These are phyloP conservation scores for Henricia sp. DNA, from an alignment of 53 echinoderm and acorn worm species.

Conservation along the genomic window DNA sequence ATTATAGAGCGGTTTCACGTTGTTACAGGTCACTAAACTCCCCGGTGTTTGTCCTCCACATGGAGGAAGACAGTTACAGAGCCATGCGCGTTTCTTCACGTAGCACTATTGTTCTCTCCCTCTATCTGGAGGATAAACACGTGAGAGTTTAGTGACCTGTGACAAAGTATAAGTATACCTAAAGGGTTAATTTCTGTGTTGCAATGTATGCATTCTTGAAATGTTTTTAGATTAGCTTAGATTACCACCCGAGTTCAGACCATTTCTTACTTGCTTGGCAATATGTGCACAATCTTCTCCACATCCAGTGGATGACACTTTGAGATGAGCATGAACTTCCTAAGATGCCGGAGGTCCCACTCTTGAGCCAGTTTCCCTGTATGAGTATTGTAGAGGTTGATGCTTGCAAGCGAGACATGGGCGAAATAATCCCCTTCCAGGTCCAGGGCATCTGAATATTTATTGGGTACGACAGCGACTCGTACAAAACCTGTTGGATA, in stretches of 20 bases:
- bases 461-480: slow-evolving; percentile 78
- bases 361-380: slow-evolving; percentile 67
- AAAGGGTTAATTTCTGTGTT: not conserved
- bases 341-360: slow-evolving; percentile 84
- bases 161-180: too few relatives aligned
- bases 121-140: too few relatives aligned
- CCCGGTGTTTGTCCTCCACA: too few relatives aligned
- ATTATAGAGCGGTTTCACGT: too few relatives aligned
- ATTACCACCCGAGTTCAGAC: too few relatives aligned
- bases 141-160: too few relatives aligned
- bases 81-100: too few relatives aligned
- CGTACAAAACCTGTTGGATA: slow-evolving; percentile 61
- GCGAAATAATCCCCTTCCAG: slow-evolving; percentile 71
- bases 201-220: too few relatives aligned
- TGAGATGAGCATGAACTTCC: slow-evolving; percentile 80
- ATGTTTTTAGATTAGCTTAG: too few relatives aligned
- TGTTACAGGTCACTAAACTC: too few relatives aligned
- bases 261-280: slow-evolving; percentile 80
- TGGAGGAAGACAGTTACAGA: too few relatives aligned
- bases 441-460: slow-evolving; percentile 70
- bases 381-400: slow-evolving; percentile 60
- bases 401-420: slow-evolving; percentile 59
- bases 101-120: too few relatives aligned
- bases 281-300: slow-evolving; percentile 74
- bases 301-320: slow-evolving; percentile 78